Evolutionary conservation across 2,113 vertebrate species (phyloP).

Genomic region (Brachyhypopomus gauderio): DNA sequence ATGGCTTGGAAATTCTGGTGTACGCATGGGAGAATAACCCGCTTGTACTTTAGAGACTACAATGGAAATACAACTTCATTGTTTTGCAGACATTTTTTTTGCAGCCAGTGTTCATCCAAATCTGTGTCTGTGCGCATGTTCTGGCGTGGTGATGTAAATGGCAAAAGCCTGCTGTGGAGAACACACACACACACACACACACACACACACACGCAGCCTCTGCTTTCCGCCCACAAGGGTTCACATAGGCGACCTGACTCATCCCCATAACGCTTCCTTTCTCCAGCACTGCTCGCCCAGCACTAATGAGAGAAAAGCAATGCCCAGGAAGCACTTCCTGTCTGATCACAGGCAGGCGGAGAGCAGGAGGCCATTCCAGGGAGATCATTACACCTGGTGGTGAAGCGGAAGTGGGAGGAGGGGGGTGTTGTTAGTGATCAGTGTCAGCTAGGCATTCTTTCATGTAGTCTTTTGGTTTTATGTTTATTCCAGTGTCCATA

Average conservation of each 20-base stretch:
- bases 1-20: too few species aligned
- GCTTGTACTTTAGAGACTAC: too few species aligned
- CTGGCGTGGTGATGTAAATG: conserved; percentile 39
- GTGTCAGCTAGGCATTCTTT: background rate
- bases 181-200: conserved; percentile 27
- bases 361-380: background rate
- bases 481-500: too few species aligned
- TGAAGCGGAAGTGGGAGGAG: background rate
- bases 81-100: background rate
- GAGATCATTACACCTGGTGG: background rate
- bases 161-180: conserved; percentile 53
- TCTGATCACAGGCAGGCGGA: conserved; percentile 29
- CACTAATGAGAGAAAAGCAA: conserved; percentile 63
- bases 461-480: too few species aligned
- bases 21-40: too few species aligned
- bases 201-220: conserved; percentile 40
- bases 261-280: conserved; percentile 56
- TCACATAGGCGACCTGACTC: conserved; percentile 67
- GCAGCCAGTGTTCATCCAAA: background rate
- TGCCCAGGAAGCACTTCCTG: conserved; percentile 63
- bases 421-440: background rate
- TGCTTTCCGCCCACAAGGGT: conserved; percentile 62
- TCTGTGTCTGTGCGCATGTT: background rate
- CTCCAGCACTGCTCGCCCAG: conserved; percentile 52
- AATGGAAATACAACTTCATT: too few species aligned